A percentile compares a stretch with the other conserved stretches of the same genome.
These are phyloP conservation scores for Halotydeus destructor DNA, from an alignment of 1,140 invertebrate species.

Conservation along the genomic window DNA sequence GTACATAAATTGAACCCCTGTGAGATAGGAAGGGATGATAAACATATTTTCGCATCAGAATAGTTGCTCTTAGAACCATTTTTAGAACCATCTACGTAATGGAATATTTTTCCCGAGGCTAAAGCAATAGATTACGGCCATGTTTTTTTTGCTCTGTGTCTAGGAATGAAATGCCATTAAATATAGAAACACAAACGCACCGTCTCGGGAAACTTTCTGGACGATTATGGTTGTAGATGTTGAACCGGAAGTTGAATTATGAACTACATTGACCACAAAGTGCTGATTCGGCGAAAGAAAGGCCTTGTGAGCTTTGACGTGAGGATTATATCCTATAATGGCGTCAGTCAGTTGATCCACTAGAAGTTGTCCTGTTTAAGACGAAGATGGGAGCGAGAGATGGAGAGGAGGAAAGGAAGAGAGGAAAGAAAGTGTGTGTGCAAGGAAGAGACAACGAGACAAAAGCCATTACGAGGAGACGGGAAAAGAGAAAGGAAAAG, in stretches of 20 bases:
- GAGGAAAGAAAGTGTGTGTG: neutral
- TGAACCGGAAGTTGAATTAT: constrained; percentile 5
- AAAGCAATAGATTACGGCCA: no score
- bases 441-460: neutral
- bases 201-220: constrained; percentile 37
- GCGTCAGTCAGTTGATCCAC: constrained; percentile 54
- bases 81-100: no score
- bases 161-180: no score
- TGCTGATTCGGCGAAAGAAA: constrained; percentile 14
- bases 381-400: no score
- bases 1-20: constrained; percentile 43
- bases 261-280: constrained; percentile 13
- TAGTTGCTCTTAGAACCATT: no score
- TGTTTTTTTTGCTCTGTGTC: no score
- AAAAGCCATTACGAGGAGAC: no score
- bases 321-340: constrained; percentile 28
- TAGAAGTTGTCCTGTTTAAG: constrained; percentile 46
- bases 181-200: constrained; percentile 19
- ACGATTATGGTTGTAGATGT: constrained; percentile 36
- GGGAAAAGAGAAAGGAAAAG: no score
- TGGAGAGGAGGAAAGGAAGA: constrained; percentile 21
- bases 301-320: constrained; percentile 10
- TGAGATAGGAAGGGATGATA: constrained; percentile 4
- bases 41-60: no score
- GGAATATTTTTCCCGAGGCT: neutral